phyloP scores from a whole-genome alignment of 2,113 vertebrate genomes.

The Hypocryptadius cinnamomeus region DNA sequence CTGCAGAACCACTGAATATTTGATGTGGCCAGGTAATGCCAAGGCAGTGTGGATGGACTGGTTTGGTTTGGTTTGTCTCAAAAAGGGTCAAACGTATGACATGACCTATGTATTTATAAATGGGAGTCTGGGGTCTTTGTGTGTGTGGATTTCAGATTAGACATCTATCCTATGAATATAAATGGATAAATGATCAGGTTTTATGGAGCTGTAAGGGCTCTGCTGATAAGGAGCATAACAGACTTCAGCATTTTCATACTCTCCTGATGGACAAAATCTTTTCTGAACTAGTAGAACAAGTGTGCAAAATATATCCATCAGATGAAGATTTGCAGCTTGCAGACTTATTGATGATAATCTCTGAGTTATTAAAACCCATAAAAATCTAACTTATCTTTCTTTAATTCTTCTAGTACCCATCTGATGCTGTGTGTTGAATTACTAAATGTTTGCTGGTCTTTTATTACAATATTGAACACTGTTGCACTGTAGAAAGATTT shows the following conservation, averaged over 20 bases:
- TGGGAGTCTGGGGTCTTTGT: not conserved
- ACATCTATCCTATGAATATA: not conserved
- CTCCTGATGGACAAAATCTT: not conserved
- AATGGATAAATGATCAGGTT: not conserved
- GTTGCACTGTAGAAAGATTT: not conserved
- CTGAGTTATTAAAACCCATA: not conserved
- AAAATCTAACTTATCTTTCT: not conserved
- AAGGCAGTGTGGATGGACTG: not conserved
- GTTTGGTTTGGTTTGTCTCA: not conserved
- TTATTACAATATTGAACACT: not conserved
- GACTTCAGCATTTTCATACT: not conserved
- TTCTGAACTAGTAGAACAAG: not conserved
- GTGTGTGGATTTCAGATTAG: not conserved
- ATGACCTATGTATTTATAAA: not conserved
- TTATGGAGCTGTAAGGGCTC: not conserved
- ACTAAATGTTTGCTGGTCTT: not conserved
- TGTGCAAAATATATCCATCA: not conserved
- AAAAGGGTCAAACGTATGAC: not conserved
- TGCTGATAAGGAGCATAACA: not conserved
- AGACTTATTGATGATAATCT: not conserved
- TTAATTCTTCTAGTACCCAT: not conserved
- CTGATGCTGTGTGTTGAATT: not conserved
- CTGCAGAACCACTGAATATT: not conserved
- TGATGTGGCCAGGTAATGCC: not conserved
- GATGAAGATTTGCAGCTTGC: not conserved